A percentile compares a stretch with the other conserved stretches of the same genome.
Evolutionary conservation across 2,113 vertebrate genomes (phyloP).

Genomic region (Tretioscincus oriximinensis): DNA sequence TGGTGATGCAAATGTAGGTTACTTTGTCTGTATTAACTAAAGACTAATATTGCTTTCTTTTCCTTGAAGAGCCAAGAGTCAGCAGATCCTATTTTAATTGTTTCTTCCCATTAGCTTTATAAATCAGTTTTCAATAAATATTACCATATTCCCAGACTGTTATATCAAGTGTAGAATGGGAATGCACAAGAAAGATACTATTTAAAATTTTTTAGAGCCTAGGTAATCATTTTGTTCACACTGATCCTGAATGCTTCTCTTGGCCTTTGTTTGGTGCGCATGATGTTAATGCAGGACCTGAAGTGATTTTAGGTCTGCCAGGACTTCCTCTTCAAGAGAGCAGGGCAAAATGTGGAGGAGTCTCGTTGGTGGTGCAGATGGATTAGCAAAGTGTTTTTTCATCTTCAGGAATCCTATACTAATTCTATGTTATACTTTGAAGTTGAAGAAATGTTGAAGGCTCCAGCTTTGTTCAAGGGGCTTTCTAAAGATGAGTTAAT

Average conservation of each 20-base stretch:
- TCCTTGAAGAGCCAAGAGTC: background rate
- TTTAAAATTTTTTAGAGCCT: too few relatives aligned
- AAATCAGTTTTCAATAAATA: background rate
- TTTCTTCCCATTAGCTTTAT: background rate
- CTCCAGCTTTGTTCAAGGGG: background rate
- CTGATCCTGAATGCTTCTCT: too few relatives aligned
- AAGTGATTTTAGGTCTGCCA: too few relatives aligned
- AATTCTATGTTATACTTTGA: background rate
- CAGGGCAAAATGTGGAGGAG: background rate
- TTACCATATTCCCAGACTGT: background rate
- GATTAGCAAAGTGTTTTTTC: background rate
- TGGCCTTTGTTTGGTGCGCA: too few relatives aligned
- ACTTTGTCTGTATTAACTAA: background rate
- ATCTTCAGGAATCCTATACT: background rate
- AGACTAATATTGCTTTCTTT: background rate
- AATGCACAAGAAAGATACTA: too few relatives aligned
- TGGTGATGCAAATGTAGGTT: background rate
- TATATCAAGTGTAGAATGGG: background rate
- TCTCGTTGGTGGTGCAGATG: background rate
- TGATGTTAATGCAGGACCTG: too few relatives aligned
- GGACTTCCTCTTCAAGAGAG: background rate
- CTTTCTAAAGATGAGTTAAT: background rate
- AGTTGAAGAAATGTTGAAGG: background rate
- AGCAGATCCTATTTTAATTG: background rate
- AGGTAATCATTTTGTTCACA: too few relatives aligned